Evolutionary conservation across 2,113 vertebrate species (phyloP).

Genomic region (Anhinga rufa): DNA sequence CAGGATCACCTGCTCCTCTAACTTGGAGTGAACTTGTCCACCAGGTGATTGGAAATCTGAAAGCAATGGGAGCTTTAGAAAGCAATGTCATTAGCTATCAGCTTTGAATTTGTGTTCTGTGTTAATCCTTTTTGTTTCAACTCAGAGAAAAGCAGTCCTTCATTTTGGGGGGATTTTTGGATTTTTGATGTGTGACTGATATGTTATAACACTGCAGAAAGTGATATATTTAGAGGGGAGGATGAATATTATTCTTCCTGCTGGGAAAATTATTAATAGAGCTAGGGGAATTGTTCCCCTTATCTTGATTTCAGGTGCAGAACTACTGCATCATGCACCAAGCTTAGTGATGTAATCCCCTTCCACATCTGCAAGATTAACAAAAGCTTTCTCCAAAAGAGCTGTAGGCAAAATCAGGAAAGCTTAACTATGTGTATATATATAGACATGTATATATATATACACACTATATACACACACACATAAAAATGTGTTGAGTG

Average conservation of each 20-base stretch:
- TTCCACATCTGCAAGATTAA: neutral
- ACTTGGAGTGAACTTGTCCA: neutral
- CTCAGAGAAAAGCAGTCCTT: neutral
- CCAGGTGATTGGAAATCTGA: neutral
- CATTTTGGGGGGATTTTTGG: neutral
- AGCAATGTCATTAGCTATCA: neutral
- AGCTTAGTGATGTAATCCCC: neutral
- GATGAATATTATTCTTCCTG: conserved; percentile 4
- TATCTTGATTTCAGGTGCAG: conserved; percentile 35
- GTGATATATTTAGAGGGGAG: neutral
- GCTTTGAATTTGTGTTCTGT: conserved; percentile 6
- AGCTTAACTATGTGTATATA: neutral
- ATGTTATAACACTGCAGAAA: neutral
- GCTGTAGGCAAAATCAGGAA: neutral
- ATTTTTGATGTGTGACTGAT: neutral
- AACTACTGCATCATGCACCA: neutral
- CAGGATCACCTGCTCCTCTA: neutral
- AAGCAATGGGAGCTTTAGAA: conserved; percentile 8
- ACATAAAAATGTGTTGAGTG: neutral
- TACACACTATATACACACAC: no score
- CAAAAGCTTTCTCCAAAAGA: neutral
- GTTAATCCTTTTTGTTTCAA: conserved; percentile 44
- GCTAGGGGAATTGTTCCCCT: neutral
- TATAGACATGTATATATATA: no score
- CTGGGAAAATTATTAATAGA: conserved; percentile 5